These are phyloP conservation scores for Lottia gigantea DNA, from an alignment of 2,888 invertebrate genomes.

Conservation along the genomic window DNA sequence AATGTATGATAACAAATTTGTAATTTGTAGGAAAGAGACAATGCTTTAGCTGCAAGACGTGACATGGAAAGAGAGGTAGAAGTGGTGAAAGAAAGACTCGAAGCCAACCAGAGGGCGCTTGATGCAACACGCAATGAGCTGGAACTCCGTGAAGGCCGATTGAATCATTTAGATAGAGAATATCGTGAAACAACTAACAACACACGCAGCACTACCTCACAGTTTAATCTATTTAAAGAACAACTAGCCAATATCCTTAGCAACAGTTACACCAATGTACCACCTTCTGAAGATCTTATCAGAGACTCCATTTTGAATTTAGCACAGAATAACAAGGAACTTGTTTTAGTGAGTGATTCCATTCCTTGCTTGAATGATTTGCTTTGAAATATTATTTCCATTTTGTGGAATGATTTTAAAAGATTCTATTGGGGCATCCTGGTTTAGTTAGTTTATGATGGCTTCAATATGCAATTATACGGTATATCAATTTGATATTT, in stretches of 20 bases:
- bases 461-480: too few relatives aligned
- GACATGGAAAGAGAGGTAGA: slow-evolving; percentile 58
- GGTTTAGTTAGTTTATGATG: too few relatives aligned
- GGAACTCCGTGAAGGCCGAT: slow-evolving; percentile 46
- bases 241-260: slow-evolving; percentile 57
- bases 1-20: neutral
- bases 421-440: too few relatives aligned
- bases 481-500: too few relatives aligned
- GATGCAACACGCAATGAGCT: slow-evolving; percentile 55
- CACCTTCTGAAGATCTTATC: slow-evolving; percentile 59
- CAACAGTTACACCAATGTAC: slow-evolving; percentile 40
- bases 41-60: slow-evolving; percentile 47
- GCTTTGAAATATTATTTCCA: too few relatives aligned
- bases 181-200: slow-evolving; percentile 38
- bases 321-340: slow-evolving; percentile 46
- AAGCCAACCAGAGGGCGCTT: slow-evolving; percentile 51
- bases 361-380: neutral
- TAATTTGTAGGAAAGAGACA: slow-evolving; percentile 54
- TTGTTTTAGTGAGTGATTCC: slow-evolving; percentile 47
- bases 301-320: slow-evolving; percentile 51
- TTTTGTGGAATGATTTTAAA: too few relatives aligned
- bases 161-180: slow-evolving; percentile 42
- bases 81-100: slow-evolving; percentile 55
- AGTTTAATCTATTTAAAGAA: slow-evolving; percentile 57
- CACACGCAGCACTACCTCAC: slow-evolving; percentile 42